Evolutionary conservation across 1,140 invertebrate species (phyloP), one percentile per base, ranked within the genome.

Genomic region (Pseudomyrmex sp.): DNA sequence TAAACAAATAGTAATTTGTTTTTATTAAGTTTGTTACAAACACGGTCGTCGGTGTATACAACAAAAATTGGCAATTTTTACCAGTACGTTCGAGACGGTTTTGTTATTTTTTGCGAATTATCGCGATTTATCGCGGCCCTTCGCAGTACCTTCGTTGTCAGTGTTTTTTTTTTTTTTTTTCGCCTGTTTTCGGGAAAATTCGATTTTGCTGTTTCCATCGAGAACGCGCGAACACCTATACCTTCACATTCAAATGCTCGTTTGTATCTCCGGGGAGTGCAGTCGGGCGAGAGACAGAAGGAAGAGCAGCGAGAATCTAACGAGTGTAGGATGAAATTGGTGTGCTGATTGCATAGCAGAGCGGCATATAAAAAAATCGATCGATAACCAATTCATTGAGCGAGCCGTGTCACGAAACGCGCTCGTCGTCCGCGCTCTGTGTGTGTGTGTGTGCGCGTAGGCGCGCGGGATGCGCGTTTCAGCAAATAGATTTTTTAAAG

Each of bases 301-400:
- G 44, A 72, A 48, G 20, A 59, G 18, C 15, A 52, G 35, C 26
- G 50, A 59, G 35, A 58, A 20, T 76, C 46, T 79, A 59, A 79
- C 44, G 66, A 80, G 54, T 48, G 58, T 35, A n/a, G 20, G 54
- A 72, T 44, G 54, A 72, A 70, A 80, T 80, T 80, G 66, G 54
- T 35, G 66, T 61, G 76, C 76, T 80, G 66, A 80, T 80, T 80
- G 76, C 66, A 77, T 35, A 79, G 65, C 26, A 35, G 35, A 72
- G 23, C 20, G 44, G 54, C 59, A 70, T 80, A 72, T 80, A 56
- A 72, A 35, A 35, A 35, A 80, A 72, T 69, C 69, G 56, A 80
- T 72, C 66, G 66, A 80, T 80, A 80, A 72, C 66, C 76, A 80
- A 72, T 80, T 80, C 54, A 80, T 72, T 61, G 46, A 80, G 76